Conservation (phyloP, 2,888 invertebrate genomes). For the Coremacera marginata region DNA sequence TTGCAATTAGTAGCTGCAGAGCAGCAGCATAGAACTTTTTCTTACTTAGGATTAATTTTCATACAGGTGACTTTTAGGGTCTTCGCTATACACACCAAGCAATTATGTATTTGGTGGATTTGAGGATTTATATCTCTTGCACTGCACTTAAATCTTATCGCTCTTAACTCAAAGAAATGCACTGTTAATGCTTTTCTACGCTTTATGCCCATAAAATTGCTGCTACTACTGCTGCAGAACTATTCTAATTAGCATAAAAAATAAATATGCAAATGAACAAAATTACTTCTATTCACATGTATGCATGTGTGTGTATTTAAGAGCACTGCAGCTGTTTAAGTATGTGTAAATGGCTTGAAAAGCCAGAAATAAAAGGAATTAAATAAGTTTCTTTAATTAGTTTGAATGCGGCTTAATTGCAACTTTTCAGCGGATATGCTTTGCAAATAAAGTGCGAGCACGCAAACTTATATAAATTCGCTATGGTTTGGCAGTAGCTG, state of each 20-base stretch:
- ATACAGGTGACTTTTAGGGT: too few relatives aligned
- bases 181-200: not conserved
- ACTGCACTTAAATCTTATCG: not conserved
- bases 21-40: not conserved
- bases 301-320: slow-evolving; percentile 7
- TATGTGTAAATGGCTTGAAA: slow-evolving; percentile 1
- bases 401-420: slow-evolving; percentile 36
- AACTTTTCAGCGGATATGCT: slow-evolving; percentile 16
- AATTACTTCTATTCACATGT: slow-evolving; percentile 16
- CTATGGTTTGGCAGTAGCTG: not conserved
- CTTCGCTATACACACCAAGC: too few relatives aligned
- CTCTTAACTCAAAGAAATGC: not conserved
- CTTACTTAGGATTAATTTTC: not conserved
- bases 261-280: slow-evolving; percentile 32
- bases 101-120: not conserved
- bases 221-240: slow-evolving; percentile 9
- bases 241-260: slow-evolving; percentile 35
- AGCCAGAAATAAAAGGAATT: not conserved
- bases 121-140: not conserved
- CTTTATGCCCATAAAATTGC: not conserved
- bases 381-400: slow-evolving; percentile 34
- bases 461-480: slow-evolving; percentile 55
- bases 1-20: not conserved
- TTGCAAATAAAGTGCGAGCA: slow-evolving; percentile 40
- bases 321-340: slow-evolving; percentile 55